Percentiles rank a stretch among this genome's conserved stretches.
Conservation (phyloP, 2,113 vertebrate genomes). For the Scopus umbretta region DNA sequence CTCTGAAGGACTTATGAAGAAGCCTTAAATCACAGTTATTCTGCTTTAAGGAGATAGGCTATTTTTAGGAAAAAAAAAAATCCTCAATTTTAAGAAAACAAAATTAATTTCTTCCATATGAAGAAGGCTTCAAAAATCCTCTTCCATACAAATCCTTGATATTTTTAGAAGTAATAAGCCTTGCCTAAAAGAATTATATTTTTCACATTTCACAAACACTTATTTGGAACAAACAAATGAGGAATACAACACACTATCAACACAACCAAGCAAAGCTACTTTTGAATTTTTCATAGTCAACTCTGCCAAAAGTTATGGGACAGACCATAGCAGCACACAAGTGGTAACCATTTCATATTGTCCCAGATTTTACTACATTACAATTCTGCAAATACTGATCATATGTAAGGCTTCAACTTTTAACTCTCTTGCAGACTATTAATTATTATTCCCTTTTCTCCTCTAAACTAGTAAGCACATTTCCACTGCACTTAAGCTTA, state of each 20-base stretch:
- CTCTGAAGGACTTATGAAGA: neutral
- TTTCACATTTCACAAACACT: neutral
- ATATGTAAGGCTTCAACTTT: neutral
- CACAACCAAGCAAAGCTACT: neutral
- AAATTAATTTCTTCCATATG: neutral
- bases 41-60: neutral
- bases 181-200: neutral
- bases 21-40: neutral
- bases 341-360: neutral
- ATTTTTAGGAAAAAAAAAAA: neutral
- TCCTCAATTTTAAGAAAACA: neutral
- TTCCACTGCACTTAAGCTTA: neutral
- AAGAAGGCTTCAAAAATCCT: neutral
- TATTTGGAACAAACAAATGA: neutral
- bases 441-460: neutral
- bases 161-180: neutral
- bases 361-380: neutral
- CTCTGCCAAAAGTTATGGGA: neutral
- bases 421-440: neutral
- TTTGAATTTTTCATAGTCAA: neutral
- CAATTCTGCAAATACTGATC: neutral
- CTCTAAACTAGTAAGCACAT: neutral
- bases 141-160: neutral
- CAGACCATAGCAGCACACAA: neutral
- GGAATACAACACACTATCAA: neutral